Conservation (phyloP, 2,888 invertebrate genomes). For the Himalopsyche anomala region DNA sequence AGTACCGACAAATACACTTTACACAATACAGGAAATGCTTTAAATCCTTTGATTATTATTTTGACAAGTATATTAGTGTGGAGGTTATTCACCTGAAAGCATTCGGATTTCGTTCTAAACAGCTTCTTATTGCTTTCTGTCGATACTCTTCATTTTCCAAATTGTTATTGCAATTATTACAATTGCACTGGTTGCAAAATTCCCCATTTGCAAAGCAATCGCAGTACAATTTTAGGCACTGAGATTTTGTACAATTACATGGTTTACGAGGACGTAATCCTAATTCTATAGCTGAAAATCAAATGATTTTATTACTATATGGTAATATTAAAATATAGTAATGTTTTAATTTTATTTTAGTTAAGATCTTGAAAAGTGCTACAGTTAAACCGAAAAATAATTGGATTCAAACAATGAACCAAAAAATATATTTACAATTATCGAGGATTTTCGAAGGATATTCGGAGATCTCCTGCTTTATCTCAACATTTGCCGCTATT, state of each 20-base stretch:
- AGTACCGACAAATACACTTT: too few relatives aligned
- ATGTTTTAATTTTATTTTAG: background rate
- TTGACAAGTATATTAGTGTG: too few relatives aligned
- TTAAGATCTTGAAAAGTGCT: background rate
- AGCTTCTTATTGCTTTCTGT: conserved; percentile 94
- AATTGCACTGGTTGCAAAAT: conserved; percentile 98
- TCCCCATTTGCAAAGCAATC: conserved; percentile 99
- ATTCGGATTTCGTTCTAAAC: conserved; percentile 96
- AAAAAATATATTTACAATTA: conserved; percentile 55
- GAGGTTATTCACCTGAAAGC: conserved; percentile 83
- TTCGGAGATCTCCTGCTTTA: conserved; percentile 64
- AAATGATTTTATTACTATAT: conserved; percentile 19
- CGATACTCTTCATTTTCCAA: conserved; percentile 95
- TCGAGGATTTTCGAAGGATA: conserved; percentile 55
- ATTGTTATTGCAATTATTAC: conserved; percentile 98
- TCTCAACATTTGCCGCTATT: conserved; percentile 66
- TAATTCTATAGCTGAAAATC: conserved; percentile 69
- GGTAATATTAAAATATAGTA: too few relatives aligned
- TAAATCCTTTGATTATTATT: too few relatives aligned
- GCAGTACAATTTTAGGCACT: conserved; percentile 98
- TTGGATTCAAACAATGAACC: background rate
- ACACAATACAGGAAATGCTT: too few relatives aligned
- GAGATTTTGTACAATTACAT: conserved; percentile 99
- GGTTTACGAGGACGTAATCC: conserved; percentile 89
- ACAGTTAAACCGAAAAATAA: background rate